Percentiles rank a stretch among this genome's conserved stretches.
Evolutionary conservation across 1,140 invertebrate species (phyloP).

Genomic region (Drosophila nikananu): DNA sequence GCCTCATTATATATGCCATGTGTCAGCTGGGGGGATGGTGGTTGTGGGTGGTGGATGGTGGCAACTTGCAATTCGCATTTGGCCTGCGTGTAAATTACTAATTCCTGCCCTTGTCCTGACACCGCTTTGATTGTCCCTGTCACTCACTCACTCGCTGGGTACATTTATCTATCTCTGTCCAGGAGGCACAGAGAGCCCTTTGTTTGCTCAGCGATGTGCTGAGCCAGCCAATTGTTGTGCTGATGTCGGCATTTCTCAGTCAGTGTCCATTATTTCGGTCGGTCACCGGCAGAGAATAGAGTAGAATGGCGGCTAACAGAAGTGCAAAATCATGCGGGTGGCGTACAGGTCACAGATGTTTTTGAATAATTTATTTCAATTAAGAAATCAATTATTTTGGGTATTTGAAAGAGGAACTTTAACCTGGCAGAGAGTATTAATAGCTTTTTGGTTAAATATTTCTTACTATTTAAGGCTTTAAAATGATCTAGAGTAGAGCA

Average conservation of each 20-base stretch:
- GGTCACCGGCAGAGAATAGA: constrained; percentile 12
- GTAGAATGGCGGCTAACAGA: background rate
- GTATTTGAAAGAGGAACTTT: background rate
- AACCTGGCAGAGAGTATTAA: background rate
- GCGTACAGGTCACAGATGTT: constrained; percentile 1
- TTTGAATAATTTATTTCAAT: no score
- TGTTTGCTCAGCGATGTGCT: constrained; percentile 22
- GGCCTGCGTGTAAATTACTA: constrained; percentile 74
- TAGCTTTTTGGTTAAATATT: background rate
- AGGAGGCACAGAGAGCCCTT: background rate
- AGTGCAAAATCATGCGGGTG: constrained; percentile 17
- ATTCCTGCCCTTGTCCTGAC: constrained; percentile 59
- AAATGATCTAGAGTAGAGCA: no score
- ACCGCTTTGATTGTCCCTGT: constrained; percentile 54
- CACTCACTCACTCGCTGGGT: constrained; percentile 10
- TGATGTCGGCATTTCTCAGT: constrained; percentile 27
- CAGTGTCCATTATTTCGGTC: constrained; percentile 33
- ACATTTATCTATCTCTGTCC: constrained; percentile 13
- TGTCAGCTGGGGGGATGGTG: background rate
- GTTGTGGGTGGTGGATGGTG: background rate
- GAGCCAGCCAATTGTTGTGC: constrained; percentile 44
- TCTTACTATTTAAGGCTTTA: no score
- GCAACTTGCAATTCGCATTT: constrained; percentile 27
- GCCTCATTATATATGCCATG: constrained; percentile 61
- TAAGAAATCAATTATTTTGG: no score